phyloP scores from a whole-genome alignment of 2,888 invertebrate genomes.

The Calameuta filiformis region DNA sequence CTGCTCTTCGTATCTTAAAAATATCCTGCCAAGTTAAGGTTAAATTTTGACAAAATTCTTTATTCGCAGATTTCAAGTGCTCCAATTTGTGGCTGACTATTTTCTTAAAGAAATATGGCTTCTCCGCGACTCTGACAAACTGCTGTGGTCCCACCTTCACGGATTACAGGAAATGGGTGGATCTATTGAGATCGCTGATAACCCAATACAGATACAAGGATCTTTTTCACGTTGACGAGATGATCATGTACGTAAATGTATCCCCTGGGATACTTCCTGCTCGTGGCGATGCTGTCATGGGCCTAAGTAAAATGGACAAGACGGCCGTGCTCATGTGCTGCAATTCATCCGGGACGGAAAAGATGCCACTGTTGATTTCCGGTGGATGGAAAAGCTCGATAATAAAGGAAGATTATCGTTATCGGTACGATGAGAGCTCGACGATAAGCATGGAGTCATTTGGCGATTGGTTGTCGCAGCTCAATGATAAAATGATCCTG shows the following conservation, averaged over 20 bases:
- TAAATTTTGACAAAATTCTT: not conserved
- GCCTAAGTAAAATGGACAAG: slow-evolving; percentile 20
- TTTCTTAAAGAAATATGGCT: slow-evolving; percentile 46
- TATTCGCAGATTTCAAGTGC: slow-evolving; percentile 43
- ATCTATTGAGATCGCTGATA: slow-evolving; percentile 42
- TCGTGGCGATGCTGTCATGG: not conserved
- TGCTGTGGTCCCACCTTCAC: slow-evolving; percentile 41
- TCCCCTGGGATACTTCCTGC: slow-evolving; percentile 22
- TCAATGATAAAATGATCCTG: slow-evolving; percentile 40
- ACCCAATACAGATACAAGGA: slow-evolving; percentile 44
- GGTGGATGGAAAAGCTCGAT: slow-evolving; percentile 33
- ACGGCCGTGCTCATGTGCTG: slow-evolving; percentile 44
- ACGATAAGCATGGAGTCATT: slow-evolving; percentile 42
- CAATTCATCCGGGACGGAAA: slow-evolving; percentile 50
- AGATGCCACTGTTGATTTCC: slow-evolving; percentile 47
- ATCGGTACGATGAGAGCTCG: slow-evolving; percentile 32
- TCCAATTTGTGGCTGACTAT: slow-evolving; percentile 45
- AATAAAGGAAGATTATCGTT: slow-evolving; percentile 28
- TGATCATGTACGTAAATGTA: slow-evolving; percentile 46
- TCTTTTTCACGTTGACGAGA: slow-evolving; percentile 49
- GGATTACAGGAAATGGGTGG: slow-evolving; percentile 48
- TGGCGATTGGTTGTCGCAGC: slow-evolving; percentile 37
- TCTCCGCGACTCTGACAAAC: slow-evolving; percentile 34
- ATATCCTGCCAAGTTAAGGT: not conserved
- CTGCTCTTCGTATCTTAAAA: not conserved